These are phyloP conservation scores for Dissostichus mawsoni DNA, from an alignment of 2,113 vertebrate species.

Conservation along the genomic window DNA sequence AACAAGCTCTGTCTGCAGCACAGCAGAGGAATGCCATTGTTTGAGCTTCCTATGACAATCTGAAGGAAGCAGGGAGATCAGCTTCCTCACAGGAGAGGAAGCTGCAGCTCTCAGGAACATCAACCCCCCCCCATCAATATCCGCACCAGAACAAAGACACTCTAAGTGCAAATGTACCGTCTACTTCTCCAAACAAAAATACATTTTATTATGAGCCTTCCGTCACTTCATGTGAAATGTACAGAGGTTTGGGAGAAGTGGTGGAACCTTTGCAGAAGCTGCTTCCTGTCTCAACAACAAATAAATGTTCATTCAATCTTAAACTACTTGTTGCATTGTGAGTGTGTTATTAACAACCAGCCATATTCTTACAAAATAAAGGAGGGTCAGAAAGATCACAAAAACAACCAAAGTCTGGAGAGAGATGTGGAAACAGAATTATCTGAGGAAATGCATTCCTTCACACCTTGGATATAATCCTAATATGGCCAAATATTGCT, in stretches of 20 bases:
- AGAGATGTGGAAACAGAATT: neutral
- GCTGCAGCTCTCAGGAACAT: conserved; percentile 50
- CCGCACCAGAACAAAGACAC: conserved; percentile 21
- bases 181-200: neutral
- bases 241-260: neutral
- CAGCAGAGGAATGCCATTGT: conserved; percentile 76
- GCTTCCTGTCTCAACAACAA: neutral
- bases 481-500: neutral
- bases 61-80: conserved; percentile 65
- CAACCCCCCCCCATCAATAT: conserved; percentile 7
- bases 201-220: neutral
- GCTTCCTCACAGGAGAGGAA: conserved; percentile 77
- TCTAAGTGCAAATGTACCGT: neutral
- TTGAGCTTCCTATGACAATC: conserved; percentile 59
- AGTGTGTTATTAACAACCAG: neutral
- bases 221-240: neutral
- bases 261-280: neutral
- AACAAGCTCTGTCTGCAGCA: conserved; percentile 68
- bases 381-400: neutral
- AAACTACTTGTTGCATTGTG: neutral
- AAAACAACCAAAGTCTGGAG: neutral
- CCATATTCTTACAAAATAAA: neutral
- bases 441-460: neutral
- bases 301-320: neutral
- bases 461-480: conserved; percentile 3